A percentile compares a stretch with the other conserved stretches of the same genome.
Conservation (phyloP, 1,140 invertebrate genomes). For the Armadillidium nasatum region DNA sequence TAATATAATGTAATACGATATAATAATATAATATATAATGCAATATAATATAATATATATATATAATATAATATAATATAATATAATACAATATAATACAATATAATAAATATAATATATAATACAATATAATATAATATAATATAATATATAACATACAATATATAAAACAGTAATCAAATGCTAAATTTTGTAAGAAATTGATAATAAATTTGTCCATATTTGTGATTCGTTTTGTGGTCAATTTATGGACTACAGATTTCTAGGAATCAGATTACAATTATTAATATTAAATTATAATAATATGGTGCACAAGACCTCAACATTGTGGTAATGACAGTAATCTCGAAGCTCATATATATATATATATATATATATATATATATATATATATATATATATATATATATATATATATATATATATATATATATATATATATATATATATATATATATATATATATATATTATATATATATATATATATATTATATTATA, state of each 20-base stretch:
- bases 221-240: neutral
- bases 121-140: no score
- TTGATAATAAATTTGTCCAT: neutral
- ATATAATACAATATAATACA: no score
- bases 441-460: conserved; percentile 13
- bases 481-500: conserved; percentile 15
- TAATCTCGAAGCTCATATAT: neutral
- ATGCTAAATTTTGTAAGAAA: neutral
- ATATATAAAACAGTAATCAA: neutral
- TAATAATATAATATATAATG: no score
- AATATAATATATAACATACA: no score
- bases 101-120: no score
- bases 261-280: neutral
- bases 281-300: no score
- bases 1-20: no score
- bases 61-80: no score
- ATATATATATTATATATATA: neutral
- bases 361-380: conserved; percentile 13
- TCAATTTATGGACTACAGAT: neutral
- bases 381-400: conserved; percentile 1
- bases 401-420: neutral
- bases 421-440: conserved; percentile 15
- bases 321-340: neutral
- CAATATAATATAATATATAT: no score
- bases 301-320: no score